phyloP scores from a whole-genome alignment of 2,888 invertebrate genomes.

The Tridacna gigas region DNA sequence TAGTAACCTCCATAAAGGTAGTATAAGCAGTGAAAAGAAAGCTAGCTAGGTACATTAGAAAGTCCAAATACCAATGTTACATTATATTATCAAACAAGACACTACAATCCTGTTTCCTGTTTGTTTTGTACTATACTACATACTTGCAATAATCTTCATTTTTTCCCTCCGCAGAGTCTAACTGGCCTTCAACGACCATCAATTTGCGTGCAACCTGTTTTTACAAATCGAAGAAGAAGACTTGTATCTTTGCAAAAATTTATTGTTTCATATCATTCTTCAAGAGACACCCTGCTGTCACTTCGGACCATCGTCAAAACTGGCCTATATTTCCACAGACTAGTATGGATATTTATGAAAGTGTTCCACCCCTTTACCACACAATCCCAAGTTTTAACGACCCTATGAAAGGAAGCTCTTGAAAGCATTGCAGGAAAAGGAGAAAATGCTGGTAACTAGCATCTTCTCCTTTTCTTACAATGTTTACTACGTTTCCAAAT shows the following conservation, averaged over 20 bases:
- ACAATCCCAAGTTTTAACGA: too few species aligned
- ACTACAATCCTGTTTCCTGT: background rate
- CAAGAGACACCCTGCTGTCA: too few species aligned
- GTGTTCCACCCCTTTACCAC: too few species aligned
- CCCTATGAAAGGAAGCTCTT: too few species aligned
- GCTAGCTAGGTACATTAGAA: background rate
- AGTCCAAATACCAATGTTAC: constrained; percentile 6
- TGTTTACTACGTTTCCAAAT: too few species aligned
- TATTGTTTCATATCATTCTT: background rate
- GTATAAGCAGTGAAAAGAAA: background rate
- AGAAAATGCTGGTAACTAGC: too few species aligned
- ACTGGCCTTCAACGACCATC: constrained; percentile 84
- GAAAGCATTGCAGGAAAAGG: too few species aligned
- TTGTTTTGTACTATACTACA: constrained; percentile 45
- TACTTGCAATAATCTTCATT: constrained; percentile 80
- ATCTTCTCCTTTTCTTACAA: too few species aligned
- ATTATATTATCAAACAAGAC: background rate
- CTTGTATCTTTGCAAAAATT: constrained; percentile 1
- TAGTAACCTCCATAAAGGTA: too few species aligned
- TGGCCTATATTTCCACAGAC: too few species aligned
- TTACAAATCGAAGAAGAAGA: constrained; percentile 9
- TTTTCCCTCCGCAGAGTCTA: constrained; percentile 82
- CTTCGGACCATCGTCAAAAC: too few species aligned
- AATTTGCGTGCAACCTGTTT: constrained; percentile 99
- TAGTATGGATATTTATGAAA: too few species aligned